These are phyloP conservation scores for Sminthopsis crassicaudata DNA, from an alignment of 2,113 vertebrate genomes.

Conservation along the genomic window DNA sequence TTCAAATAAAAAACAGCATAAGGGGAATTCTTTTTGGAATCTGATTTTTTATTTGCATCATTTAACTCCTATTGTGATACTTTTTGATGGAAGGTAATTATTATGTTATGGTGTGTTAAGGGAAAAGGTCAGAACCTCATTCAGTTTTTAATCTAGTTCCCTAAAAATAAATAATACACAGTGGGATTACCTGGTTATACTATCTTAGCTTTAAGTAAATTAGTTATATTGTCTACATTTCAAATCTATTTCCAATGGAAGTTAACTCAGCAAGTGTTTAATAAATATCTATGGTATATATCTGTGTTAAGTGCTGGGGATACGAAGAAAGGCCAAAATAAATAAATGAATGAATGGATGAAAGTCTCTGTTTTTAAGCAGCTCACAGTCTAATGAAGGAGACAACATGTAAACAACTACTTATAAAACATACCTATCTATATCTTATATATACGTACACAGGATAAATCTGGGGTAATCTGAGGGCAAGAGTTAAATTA, in stretches of 20 bases:
- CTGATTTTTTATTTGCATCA: not conserved
- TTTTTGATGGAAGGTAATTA: not conserved
- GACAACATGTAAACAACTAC: not conserved
- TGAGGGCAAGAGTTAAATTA: not conserved
- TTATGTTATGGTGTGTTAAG: not conserved
- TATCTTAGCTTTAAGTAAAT: not conserved
- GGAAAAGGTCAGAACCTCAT: not conserved
- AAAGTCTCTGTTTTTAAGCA: not conserved
- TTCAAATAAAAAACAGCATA: not conserved
- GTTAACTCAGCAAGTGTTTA: not conserved
- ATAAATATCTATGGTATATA: not conserved
- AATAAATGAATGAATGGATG: no score
- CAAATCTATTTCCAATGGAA: not conserved
- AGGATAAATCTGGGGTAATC: not conserved
- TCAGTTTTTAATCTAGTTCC: not conserved
- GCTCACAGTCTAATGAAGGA: not conserved
- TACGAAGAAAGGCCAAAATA: not conserved
- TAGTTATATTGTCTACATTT: not conserved
- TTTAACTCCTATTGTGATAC: not conserved
- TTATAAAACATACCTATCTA: not conserved
- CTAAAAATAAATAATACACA: not conserved
- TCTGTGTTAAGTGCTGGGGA: not conserved
- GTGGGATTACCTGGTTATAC: not conserved
- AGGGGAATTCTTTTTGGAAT: conserved; percentile 20
- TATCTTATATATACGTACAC: not conserved